These are phyloP conservation scores for Drosophila baimaii DNA, from an alignment of 1,140 invertebrate species.

Conservation along the genomic window DNA sequence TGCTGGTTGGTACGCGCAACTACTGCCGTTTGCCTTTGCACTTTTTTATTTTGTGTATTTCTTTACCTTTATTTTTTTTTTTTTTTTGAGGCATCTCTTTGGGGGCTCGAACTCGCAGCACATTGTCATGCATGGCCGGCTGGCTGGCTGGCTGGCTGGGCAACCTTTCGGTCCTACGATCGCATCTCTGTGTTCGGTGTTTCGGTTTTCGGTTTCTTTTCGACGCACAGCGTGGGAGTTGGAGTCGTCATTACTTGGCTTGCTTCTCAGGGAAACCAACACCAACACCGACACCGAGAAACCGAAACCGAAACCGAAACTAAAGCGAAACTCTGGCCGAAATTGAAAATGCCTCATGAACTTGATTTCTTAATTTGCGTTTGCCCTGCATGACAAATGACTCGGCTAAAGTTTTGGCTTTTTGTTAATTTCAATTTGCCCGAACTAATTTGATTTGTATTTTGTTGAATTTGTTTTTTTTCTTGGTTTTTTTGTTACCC, in stretches of 20 bases:
- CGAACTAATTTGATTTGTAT: conserved; percentile 70
- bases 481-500: no score
- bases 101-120: conserved; percentile 7
- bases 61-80: not conserved
- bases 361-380: conserved; percentile 78
- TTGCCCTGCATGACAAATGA: conserved; percentile 61
- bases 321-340: conserved; percentile 49
- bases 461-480: no score
- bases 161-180: conserved; percentile 44
- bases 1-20: conserved; percentile 34
- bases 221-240: conserved; percentile 72
- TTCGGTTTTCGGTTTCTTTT: conserved; percentile 41
- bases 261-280: conserved; percentile 1
- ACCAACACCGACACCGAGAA: not conserved
- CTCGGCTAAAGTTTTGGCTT: conserved; percentile 38
- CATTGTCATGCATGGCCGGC: conserved; percentile 54
- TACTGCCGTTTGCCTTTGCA: conserved; percentile 37
- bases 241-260: conserved; percentile 47
- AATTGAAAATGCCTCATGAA: conserved; percentile 69
- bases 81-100: conserved; percentile 16
- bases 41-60: conserved; percentile 5
- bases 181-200: not conserved
- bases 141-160: conserved; percentile 44
- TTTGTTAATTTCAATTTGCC: conserved; percentile 69
- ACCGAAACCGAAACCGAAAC: conserved; percentile 63